Evolutionary conservation across 2,113 vertebrate species (phyloP).

Genomic region (Osmerus mordax): DNA sequence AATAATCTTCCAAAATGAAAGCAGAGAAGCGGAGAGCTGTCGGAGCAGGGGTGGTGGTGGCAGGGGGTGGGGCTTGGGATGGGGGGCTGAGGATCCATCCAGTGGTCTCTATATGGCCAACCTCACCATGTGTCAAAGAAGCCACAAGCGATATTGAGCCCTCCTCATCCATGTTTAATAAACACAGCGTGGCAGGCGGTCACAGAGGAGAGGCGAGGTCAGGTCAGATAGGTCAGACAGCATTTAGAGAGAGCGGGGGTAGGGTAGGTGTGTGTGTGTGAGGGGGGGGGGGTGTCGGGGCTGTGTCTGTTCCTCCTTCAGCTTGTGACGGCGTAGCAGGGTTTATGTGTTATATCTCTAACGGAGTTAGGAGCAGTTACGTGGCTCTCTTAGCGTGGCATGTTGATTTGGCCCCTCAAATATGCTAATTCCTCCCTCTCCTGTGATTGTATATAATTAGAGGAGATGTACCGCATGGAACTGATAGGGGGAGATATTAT

Average conservation of each 20-base stretch:
- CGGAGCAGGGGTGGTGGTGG: background rate
- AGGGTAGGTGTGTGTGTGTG: slow-evolving; percentile 6
- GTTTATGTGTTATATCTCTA: no score
- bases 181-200: slow-evolving; percentile 46
- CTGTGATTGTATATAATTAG: slow-evolving; percentile 43
- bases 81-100: slow-evolving; percentile 13
- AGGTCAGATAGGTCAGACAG: slow-evolving; percentile 48
- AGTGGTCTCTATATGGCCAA: slow-evolving; percentile 1
- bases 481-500: slow-evolving; percentile 40
- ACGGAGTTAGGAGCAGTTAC: background rate
- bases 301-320: slow-evolving; percentile 6
- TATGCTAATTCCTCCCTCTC: slow-evolving; percentile 34
- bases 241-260: slow-evolving; percentile 28
- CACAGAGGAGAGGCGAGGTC: slow-evolving; percentile 52
- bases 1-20: slow-evolving; percentile 46
- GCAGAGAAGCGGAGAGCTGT: no score
- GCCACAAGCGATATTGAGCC: slow-evolving; percentile 54
- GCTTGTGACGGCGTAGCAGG: background rate
- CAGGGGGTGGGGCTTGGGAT: background rate
- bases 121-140: slow-evolving; percentile 39
- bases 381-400: slow-evolving; percentile 10
- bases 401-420: slow-evolving; percentile 37
- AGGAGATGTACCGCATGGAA: slow-evolving; percentile 34
- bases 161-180: slow-evolving; percentile 67
- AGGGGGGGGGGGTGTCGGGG: slow-evolving; percentile 17